Conservation (phyloP, 2,797 vertebrate genomes). For the Sebastes minor region DNA sequence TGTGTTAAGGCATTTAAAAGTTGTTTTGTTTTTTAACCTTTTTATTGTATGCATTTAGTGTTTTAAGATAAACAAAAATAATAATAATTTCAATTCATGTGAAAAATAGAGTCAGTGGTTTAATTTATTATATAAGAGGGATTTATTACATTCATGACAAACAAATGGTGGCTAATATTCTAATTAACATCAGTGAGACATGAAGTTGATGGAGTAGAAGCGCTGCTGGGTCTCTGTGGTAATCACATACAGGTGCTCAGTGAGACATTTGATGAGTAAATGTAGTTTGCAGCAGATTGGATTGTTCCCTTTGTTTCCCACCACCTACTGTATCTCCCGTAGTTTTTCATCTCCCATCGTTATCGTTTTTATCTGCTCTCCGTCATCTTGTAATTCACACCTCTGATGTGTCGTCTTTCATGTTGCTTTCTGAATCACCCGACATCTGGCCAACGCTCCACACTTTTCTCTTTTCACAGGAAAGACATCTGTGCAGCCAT, state of each 20-base stretch:
- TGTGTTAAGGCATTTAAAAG: neutral
- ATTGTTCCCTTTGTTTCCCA: neutral
- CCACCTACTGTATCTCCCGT: neutral
- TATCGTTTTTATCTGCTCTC: neutral
- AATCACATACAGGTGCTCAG: neutral
- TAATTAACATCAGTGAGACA: neutral
- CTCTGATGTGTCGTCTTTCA: neutral
- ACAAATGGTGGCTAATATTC: neutral
- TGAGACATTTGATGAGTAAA: neutral
- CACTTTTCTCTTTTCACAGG: constrained; percentile 71
- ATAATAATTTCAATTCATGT: neutral
- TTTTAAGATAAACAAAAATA: neutral
- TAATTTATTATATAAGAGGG: neutral
- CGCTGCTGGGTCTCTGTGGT: too few relatives aligned
- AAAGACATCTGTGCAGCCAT: constrained; percentile 93
- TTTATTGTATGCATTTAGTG: neutral
- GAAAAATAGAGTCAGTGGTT: neutral
- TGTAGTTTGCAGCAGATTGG: neutral
- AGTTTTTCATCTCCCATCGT: neutral
- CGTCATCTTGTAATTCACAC: neutral
- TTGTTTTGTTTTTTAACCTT: neutral
- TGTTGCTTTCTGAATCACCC: neutral
- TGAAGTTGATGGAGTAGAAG: too few relatives aligned
- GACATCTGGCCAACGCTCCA: neutral
- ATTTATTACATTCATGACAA: neutral